Evolutionary conservation across 2,888 invertebrate genomes (phyloP), one percentile per base, ranked within the genome.

Genomic region (Thymelicus lineola): DNA sequence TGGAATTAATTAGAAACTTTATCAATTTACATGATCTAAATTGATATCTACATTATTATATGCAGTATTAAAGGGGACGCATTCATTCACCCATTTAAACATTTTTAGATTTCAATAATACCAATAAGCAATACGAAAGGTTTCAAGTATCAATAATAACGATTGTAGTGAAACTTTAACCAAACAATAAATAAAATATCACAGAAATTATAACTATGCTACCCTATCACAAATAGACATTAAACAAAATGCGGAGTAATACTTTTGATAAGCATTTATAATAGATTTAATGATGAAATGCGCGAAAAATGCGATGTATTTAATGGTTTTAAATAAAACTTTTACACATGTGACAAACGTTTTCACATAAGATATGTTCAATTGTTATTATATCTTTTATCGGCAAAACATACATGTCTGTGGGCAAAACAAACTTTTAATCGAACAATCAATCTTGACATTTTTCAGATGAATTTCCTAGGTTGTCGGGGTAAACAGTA

Each of bases 171-270:
- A 20, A 57, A n/a, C 57, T 20, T 55, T 64, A 45, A 59, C 17
- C 48, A 35, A 66, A 58, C 36, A 60, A 50, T 66, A 66, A 67
- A 61, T 42, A 55, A 68, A 68, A 68, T 68, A 68, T 68, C 68
- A 68, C 81, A 82, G 85, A 70, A 70, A 70, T 38, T 64, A 65
- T 50, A 61, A 70, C 42, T 42, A 66, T 45, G 14, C 59, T 55
- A 68, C 12, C 57, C 17, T 57, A 68, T 57, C 10, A 57, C 9
- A 57, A 55, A 53, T 28, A 15, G 20, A 53, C 10, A 4, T 9
- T 12, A 42, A 42, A 42, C 53, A 53, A 53, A 53, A 50, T 53
- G 53, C 53, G 14, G 20, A 20, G 10, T 12, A 55, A 55, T 12
- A 55, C 28, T 1, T 9, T 57, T 57, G 7, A 36, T 14, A 55